Percentiles rank a stretch among this genome's conserved stretches.
Conservation (phyloP, 1,140 invertebrate genomes). For the Drosophila virilis region DNA sequence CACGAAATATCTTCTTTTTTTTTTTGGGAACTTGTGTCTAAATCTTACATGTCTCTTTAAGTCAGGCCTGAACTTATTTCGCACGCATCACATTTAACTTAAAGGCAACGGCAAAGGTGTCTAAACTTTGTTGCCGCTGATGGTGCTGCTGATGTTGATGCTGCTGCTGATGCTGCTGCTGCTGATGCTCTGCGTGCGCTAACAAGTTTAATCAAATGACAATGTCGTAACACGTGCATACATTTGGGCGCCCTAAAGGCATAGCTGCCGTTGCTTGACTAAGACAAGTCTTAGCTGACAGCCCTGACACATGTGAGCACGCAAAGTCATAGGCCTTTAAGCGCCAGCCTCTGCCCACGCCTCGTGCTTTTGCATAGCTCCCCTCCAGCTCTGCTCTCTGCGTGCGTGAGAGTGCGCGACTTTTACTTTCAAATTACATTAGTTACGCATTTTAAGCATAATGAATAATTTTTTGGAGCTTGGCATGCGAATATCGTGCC, state of each 20-base stretch:
- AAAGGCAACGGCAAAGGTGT: slow-evolving; percentile 28
- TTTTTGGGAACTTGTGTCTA: background rate
- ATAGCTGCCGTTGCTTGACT: slow-evolving; percentile 11
- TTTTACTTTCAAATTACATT: slow-evolving; percentile 74
- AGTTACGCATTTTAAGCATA: slow-evolving; percentile 78
- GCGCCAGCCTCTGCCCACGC: background rate
- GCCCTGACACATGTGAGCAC: slow-evolving; percentile 60
- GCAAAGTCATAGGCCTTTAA: slow-evolving; percentile 31
- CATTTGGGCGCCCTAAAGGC: slow-evolving; percentile 49
- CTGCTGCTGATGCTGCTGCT: slow-evolving; percentile 2
- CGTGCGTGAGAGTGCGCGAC: slow-evolving; percentile 49
- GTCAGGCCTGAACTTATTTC: slow-evolving; percentile 9
- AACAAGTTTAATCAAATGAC: slow-evolving; percentile 81
- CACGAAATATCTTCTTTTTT: background rate
- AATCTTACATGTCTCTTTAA: slow-evolving; percentile 4
- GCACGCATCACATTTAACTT: slow-evolving; percentile 23
- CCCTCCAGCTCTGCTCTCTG: background rate
- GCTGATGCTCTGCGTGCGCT: slow-evolving; percentile 45
- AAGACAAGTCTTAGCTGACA: slow-evolving; percentile 33
- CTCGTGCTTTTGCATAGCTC: too few species aligned
- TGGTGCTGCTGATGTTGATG: background rate
- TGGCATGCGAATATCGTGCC: slow-evolving; percentile 36
- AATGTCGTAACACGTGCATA: slow-evolving; percentile 76
- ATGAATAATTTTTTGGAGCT: slow-evolving; percentile 60
- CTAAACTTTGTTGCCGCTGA: slow-evolving; percentile 34